Evolutionary conservation across 2,797 vertebrate genomes (phyloP).

Genomic region (Sebastes hubbsi): DNA sequence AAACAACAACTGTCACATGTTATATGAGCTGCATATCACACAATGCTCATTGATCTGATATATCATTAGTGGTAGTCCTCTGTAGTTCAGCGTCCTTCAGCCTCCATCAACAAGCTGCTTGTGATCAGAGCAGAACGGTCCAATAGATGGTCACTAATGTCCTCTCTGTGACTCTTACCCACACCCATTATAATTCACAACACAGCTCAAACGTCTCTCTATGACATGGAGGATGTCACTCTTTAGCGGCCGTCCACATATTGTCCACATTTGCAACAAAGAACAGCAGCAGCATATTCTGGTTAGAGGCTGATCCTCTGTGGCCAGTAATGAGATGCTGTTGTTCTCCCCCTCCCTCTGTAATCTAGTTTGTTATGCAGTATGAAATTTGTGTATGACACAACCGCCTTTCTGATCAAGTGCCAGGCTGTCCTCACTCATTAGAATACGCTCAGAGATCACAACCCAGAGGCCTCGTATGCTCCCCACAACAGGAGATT

Average conservation of each 20-base stretch:
- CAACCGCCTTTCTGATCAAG: conserved; percentile 48
- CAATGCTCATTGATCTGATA: not conserved
- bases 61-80: not conserved
- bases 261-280: conserved; percentile 50
- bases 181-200: conserved; percentile 24
- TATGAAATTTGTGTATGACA: conserved; percentile 49
- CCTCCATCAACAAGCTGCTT: conserved; percentile 1
- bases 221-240: conserved; percentile 22
- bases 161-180: conserved; percentile 27
- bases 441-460: conserved; percentile 38
- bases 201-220: conserved; percentile 22
- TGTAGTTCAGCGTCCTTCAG: not conserved
- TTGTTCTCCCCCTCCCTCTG: conserved; percentile 1
- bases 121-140: conserved; percentile 6
- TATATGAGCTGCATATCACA: not conserved
- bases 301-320: conserved; percentile 49
- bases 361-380: conserved; percentile 53
- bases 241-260: conserved; percentile 36
- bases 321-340: conserved; percentile 49
- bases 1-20: not conserved
- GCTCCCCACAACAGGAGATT: conserved; percentile 20
- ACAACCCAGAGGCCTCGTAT: conserved; percentile 34
- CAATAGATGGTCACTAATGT: not conserved
- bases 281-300: conserved; percentile 55
- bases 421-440: conserved; percentile 51